phyloP scores from a whole-genome alignment of 2,888 invertebrate genomes.

The Tachina grossa region DNA sequence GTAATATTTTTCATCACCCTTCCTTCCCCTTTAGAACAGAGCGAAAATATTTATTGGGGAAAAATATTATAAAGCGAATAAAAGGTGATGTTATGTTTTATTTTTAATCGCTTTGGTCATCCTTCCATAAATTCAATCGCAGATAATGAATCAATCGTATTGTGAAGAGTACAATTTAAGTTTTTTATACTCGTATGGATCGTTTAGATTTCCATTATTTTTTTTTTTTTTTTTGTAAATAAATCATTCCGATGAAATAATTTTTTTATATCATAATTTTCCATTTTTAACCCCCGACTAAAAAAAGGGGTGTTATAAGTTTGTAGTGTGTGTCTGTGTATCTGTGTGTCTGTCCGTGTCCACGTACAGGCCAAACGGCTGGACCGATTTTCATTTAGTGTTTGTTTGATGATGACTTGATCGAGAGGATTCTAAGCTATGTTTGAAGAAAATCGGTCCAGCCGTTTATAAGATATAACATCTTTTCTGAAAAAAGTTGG shows the following conservation, averaged over 20 bases:
- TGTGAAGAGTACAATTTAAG: constrained; percentile 9
- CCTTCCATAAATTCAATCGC: not conserved
- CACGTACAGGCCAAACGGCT: too few relatives aligned
- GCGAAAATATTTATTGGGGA: not conserved
- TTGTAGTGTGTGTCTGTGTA: too few relatives aligned
- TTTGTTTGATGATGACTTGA: too few relatives aligned
- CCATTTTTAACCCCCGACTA: too few relatives aligned
- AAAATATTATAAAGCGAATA: constrained; percentile 32
- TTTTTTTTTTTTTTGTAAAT: constrained; percentile 17
- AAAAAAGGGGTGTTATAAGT: too few relatives aligned
- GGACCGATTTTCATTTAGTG: too few relatives aligned
- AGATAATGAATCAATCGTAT: constrained; percentile 8
- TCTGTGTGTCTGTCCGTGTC: too few relatives aligned
- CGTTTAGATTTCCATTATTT: constrained; percentile 34
- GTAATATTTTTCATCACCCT: not conserved
- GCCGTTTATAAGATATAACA: too few relatives aligned
- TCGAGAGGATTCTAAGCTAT: too few relatives aligned
- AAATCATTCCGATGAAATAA: constrained; percentile 36
- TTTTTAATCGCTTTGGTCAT: constrained; percentile 70
- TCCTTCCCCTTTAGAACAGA: not conserved
- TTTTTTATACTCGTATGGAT: constrained; percentile 4
- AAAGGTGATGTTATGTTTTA: constrained; percentile 65
- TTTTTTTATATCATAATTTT: too few relatives aligned
- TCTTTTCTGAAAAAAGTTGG: too few relatives aligned
- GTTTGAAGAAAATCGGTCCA: too few relatives aligned